Percentiles rank a stretch among this genome's conserved stretches.
These are phyloP conservation scores for Circaetus gallicus DNA, from an alignment of 2,113 vertebrate genomes.

Conservation along the genomic window DNA sequence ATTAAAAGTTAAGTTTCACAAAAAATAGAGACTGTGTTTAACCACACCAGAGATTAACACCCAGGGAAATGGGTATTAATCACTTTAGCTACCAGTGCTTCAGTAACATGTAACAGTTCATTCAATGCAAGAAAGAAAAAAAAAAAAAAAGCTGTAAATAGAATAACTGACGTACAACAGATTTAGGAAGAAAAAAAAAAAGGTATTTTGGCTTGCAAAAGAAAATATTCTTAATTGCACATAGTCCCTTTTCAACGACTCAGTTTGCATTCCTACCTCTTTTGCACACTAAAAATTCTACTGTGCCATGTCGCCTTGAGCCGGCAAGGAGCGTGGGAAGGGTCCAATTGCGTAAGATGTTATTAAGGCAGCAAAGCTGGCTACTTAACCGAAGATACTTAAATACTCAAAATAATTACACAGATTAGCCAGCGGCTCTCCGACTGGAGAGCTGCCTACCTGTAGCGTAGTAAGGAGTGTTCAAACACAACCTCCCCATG, in stretches of 20 bases:
- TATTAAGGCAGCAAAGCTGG: slow-evolving; percentile 41
- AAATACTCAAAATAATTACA: slow-evolving; percentile 40
- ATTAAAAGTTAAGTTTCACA: background rate
- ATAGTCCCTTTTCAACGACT: background rate
- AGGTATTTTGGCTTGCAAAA: background rate
- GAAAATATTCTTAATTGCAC: background rate
- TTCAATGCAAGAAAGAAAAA: background rate
- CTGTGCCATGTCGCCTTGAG: rapidly evolving
- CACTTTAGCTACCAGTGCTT: background rate
- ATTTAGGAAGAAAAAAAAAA: background rate
- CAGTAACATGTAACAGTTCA: background rate
- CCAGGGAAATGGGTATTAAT: background rate
- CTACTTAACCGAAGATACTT: slow-evolving; percentile 42
- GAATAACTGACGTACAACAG: background rate
- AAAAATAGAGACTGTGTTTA: background rate
- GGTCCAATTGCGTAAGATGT: slow-evolving; percentile 1
- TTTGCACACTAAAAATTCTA: background rate
- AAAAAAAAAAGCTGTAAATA: background rate
- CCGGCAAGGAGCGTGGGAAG: background rate
- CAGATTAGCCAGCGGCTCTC: background rate
- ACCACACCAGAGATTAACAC: background rate
- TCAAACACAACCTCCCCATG: background rate
- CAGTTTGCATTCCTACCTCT: background rate
- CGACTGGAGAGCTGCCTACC: background rate
- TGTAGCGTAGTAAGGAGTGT: background rate